These are phyloP conservation scores for Corythornis vintsioides DNA, from an alignment of 2,113 vertebrate species.

Conservation along the genomic window DNA sequence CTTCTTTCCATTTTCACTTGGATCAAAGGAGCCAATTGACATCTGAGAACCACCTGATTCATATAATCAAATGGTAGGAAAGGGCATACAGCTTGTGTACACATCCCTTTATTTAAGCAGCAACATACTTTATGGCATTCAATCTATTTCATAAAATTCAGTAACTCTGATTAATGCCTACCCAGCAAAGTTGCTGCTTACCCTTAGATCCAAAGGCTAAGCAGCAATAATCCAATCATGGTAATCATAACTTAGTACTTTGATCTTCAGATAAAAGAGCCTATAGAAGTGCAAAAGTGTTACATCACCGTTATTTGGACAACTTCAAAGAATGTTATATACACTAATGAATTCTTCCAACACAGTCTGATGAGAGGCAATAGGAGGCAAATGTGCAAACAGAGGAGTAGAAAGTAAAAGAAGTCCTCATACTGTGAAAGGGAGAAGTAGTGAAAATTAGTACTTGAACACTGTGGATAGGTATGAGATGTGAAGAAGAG, in stretches of 20 bases:
- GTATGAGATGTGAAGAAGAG: background rate
- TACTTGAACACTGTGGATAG: background rate
- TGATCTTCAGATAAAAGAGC: slow-evolving; percentile 71
- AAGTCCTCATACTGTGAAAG: background rate
- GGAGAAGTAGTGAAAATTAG: background rate
- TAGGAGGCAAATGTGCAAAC: background rate
- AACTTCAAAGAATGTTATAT: slow-evolving; percentile 58
- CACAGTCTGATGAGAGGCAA: slow-evolving; percentile 16
- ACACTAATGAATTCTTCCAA: slow-evolving; percentile 50
- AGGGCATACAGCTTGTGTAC: background rate
- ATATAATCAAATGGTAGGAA: background rate
- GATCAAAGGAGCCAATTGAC: background rate
- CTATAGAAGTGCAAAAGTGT: slow-evolving; percentile 51
- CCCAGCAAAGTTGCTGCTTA: slow-evolving; percentile 47
- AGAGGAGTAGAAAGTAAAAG: background rate
- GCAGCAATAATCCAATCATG: slow-evolving; percentile 51
- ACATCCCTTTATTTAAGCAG: background rate
- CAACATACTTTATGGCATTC: background rate
- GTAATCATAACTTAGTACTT: slow-evolving; percentile 50
- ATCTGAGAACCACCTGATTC: background rate
- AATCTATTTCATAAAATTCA: slow-evolving; percentile 27
- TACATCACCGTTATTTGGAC: slow-evolving; percentile 49
- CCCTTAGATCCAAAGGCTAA: slow-evolving; percentile 62
- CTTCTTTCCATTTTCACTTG: background rate
- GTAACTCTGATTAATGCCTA: slow-evolving; percentile 39